Base-by-base conservation (phyloP, 2,888 invertebrate genomes). In the Lepidonotus clava region DNA sequence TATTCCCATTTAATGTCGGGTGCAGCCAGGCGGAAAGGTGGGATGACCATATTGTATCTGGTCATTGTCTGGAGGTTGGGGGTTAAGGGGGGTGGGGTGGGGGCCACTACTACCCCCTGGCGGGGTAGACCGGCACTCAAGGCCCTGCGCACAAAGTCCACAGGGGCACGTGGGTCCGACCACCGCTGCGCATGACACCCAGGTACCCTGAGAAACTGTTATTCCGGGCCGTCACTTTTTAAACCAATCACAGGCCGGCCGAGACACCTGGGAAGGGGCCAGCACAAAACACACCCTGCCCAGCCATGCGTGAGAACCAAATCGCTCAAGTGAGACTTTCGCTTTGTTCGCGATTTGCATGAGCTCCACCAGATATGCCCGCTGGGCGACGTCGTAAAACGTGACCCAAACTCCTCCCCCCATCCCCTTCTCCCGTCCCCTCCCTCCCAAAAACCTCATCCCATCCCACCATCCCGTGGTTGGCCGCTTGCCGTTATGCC, bases 271-370 rank as follows among this genome's bases (percentile, higher is more conserved):
- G 61, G 61, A 24, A 61, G 61, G 61, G 61, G 28, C 21, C n/a
- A n/a, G 53, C 24, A 61, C 61, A 61, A 61, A 61, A 61, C 61
- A 11, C 61, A 53, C 21, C 53, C 18, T 2, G n/a, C n/a, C n/a
- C 76, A 40, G 2, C 24, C 76, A 76, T n/a, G 76, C 76, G 76
- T 76, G 76, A 76, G 76, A 76, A 76, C 76, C 34, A 28, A 76
- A 76, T 76, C 76, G 24, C 38, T 76, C 76, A 76, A 76, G 76
- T 76, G 76, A 76, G 38, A 76, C 76, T 76, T 24, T 76, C 40
- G 76, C 76, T 76, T 76, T 76, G 76, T 76, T 76, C 76, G 76
- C 76, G 76, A 76, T 40, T 76, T 76, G 76, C 76, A 76, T 76
- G 76, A 76, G 76, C 24, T 76, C 76, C 76, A 40, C 36, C 38